phyloP scores from a whole-genome alignment of 2,797 vertebrate species.

The Lagorchestes hirsutus region DNA sequence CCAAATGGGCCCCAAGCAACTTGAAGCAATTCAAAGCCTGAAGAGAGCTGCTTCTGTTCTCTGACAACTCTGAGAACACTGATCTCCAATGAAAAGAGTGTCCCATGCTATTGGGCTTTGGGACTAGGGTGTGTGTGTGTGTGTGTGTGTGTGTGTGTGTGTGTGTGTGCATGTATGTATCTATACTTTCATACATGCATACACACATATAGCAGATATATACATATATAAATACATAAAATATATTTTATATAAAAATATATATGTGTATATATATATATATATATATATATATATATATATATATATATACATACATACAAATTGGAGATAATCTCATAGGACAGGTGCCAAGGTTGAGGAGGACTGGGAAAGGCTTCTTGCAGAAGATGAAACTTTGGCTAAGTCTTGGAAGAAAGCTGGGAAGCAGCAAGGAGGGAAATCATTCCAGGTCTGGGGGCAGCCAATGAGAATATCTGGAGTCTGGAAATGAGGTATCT shows the following conservation, averaged over 20 bases:
- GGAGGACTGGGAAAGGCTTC: neutral
- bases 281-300: neutral
- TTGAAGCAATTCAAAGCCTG: too few relatives aligned
- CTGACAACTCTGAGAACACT: too few relatives aligned
- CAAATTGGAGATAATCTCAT: neutral
- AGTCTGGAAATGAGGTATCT: neutral
- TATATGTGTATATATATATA: neutral
- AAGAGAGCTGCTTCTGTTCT: too few relatives aligned
- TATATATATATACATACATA: neutral
- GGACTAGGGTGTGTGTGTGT: too few relatives aligned
- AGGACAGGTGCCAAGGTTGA: neutral
- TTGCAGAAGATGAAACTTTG: neutral
- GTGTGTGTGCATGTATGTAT: neutral
- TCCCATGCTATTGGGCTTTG: too few relatives aligned
- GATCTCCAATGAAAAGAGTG: too few relatives aligned
- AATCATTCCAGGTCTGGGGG: neutral
- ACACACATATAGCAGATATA: too few relatives aligned
- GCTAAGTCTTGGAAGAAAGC: neutral
- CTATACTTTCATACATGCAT: neutral
- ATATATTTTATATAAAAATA: too few relatives aligned
- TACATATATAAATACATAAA: too few relatives aligned
- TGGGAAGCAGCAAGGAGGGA: neutral
- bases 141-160: too few relatives aligned
- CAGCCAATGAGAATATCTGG: neutral
- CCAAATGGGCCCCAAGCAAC: too few relatives aligned